Conservation (phyloP, 2,888 invertebrate genomes). For the Volucella zonaria region DNA sequence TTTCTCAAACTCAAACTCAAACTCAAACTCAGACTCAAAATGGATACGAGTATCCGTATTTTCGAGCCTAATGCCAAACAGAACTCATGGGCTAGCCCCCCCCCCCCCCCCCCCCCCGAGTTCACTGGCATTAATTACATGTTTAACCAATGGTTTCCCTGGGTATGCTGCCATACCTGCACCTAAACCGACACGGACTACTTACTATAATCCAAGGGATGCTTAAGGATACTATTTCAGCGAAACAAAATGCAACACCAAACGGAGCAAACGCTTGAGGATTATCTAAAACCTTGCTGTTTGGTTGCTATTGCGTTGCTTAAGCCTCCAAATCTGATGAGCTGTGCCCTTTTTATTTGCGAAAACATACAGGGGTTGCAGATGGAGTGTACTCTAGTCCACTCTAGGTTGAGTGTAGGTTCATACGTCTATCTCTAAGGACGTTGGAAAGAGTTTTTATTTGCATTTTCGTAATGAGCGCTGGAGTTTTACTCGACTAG, state of each 20-base stretch:
- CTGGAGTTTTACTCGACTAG: constrained; percentile 13
- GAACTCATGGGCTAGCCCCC: constrained; percentile 20
- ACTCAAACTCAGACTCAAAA: neutral
- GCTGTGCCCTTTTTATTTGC: constrained; percentile 36
- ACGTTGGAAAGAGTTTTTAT: constrained; percentile 25
- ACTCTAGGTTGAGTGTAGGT: constrained; percentile 23
- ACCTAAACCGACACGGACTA: constrained; percentile 3
- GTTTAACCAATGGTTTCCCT: constrained; percentile 22
- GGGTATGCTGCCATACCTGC: neutral
- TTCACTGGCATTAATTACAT: constrained; percentile 58
- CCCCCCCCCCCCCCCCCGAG: too few species aligned
- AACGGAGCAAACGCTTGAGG: constrained; percentile 32
- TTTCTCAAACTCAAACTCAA: constrained; percentile 11
- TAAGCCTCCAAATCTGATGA: constrained; percentile 59
- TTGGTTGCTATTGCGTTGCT: constrained; percentile 9
- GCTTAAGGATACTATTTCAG: constrained; percentile 35
- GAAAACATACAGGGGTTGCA: neutral
- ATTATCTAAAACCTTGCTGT: constrained; percentile 56
- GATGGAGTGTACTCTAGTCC: neutral
- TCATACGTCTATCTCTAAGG: constrained; percentile 1
- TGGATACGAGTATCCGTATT: neutral
- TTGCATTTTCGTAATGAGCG: constrained; percentile 56
- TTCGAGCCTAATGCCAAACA: constrained; percentile 17
- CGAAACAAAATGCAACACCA: neutral
- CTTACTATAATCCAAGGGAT: constrained; percentile 37